Evolutionary conservation across 2,113 vertebrate genomes (phyloP).

Genomic region (Galemys pyrenaicus): DNA sequence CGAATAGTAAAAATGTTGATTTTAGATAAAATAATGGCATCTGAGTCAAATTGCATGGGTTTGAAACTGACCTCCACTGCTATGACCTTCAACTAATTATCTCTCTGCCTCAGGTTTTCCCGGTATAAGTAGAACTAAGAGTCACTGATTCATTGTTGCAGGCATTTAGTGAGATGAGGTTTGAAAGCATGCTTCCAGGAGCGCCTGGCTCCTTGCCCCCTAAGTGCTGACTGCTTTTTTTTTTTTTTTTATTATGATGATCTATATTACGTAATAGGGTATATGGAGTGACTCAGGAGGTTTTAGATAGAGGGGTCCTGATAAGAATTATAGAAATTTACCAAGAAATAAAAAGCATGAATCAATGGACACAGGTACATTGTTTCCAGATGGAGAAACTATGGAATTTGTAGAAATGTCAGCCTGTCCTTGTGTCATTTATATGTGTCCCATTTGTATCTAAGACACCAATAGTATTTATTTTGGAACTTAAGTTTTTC

Average conservation of each 20-base stretch:
- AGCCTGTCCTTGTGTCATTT: background rate
- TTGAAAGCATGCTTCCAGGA: background rate
- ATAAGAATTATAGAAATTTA: background rate
- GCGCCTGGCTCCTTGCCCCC: background rate
- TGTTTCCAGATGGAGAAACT: background rate
- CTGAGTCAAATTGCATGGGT: background rate
- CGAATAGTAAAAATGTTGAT: constrained; percentile 13
- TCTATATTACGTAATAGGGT: background rate
- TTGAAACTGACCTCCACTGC: background rate
- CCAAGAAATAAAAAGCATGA: background rate
- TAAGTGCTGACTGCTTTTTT: background rate
- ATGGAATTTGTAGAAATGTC: background rate
- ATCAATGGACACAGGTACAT: background rate
- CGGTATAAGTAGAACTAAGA: background rate
- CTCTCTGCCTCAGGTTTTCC: background rate
- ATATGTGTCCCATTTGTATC: background rate
- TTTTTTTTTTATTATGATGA: background rate
- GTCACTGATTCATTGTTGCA: background rate
- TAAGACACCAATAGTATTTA: background rate
- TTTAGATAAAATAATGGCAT: background rate
- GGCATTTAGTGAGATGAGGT: background rate
- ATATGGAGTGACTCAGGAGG: background rate
- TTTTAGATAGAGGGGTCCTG: background rate
- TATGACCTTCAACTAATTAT: background rate
- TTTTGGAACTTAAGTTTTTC: background rate